phyloP scores from a whole-genome alignment of 2,113 vertebrate species.

The Morone chrysops region DNA sequence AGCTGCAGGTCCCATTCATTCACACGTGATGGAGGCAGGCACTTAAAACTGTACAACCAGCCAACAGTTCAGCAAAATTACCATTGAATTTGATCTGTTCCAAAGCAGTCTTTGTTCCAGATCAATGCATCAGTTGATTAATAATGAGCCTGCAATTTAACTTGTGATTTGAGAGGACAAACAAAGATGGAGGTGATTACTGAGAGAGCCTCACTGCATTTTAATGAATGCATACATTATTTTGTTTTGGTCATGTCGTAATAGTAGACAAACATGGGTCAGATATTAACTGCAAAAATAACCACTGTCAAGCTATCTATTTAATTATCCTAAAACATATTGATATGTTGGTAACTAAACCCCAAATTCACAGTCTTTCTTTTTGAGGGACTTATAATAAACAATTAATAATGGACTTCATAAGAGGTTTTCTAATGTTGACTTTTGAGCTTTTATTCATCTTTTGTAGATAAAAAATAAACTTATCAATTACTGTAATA shows the following conservation, averaged over 20 bases:
- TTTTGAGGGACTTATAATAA: too few relatives aligned
- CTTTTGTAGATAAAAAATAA: too few relatives aligned
- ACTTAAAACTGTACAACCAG: neutral
- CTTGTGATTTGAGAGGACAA: slow-evolving; percentile 29
- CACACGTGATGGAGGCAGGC: slow-evolving; percentile 2
- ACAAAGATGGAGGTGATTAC: slow-evolving; percentile 8
- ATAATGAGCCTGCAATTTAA: slow-evolving; percentile 20
- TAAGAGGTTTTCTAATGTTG: too few relatives aligned
- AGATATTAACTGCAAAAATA: slow-evolving; percentile 14
- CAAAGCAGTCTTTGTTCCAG: slow-evolving; percentile 22
- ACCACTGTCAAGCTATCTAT: too few relatives aligned
- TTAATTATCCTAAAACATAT: neutral
- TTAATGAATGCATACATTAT: slow-evolving; percentile 38
- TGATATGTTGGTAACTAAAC: neutral
- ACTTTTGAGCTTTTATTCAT: too few relatives aligned
- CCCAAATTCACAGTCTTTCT: neutral
- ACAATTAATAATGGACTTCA: too few relatives aligned
- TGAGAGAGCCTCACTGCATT: slow-evolving; percentile 15
- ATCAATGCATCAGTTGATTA: slow-evolving; percentile 41
- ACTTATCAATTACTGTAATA: too few relatives aligned
- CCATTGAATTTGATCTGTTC: neutral
- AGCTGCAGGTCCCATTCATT: slow-evolving; percentile 29
- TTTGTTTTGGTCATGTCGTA: neutral
- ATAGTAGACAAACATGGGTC: neutral
- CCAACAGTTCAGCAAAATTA: neutral